Evolutionary conservation across 1,140 invertebrate species (phyloP), one percentile per base, ranked within the genome.

Genomic region (Drosophila rufa): DNA sequence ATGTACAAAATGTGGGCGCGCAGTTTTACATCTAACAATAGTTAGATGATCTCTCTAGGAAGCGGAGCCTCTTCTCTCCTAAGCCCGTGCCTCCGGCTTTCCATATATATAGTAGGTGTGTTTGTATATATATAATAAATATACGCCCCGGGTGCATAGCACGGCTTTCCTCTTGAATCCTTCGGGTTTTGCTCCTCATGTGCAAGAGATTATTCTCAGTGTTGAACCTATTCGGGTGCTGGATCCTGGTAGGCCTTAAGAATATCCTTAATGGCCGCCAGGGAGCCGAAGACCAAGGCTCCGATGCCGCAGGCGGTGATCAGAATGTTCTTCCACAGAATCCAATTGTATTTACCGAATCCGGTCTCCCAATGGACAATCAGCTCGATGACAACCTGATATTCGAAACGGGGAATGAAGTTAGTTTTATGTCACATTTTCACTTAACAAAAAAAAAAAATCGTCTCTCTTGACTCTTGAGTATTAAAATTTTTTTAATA

Each of bases 271-370:
- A 98, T 93, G 33, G 97, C 96, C 15, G 95, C 95, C 82, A 95
- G 95, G 33, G 97, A 96, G 48, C 97, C 97, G 79, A 97, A 97
- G 53, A 97, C 79, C 50, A 98, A 94, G 1, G 97, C 96, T 48
- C 96, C 93, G 0, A 97, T 30, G 6, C 97, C 97, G 76, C 97
- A 96, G 5, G 96, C 81, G 11, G 94, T 90, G 25, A 98, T 95
- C 9, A 96, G 61, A n/a, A 96, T 66, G 92, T 98, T 97, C 90
- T 98, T 97, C 93, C 95, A 94, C 3, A 96, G 93, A n/a, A 96
- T 94, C 95, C 95, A 97, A 58, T 96, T 95, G 56, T 85, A 94
- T 5, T 93, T 92, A 9, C 96, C 96, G 47, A 96, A 96, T 12
- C 96, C 96, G 58, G 95, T 94, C 22, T 97, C 95, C 86, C 86